Conservation (phyloP, 1,140 invertebrate genomes). For the Temnothorax longispinosus region DNA sequence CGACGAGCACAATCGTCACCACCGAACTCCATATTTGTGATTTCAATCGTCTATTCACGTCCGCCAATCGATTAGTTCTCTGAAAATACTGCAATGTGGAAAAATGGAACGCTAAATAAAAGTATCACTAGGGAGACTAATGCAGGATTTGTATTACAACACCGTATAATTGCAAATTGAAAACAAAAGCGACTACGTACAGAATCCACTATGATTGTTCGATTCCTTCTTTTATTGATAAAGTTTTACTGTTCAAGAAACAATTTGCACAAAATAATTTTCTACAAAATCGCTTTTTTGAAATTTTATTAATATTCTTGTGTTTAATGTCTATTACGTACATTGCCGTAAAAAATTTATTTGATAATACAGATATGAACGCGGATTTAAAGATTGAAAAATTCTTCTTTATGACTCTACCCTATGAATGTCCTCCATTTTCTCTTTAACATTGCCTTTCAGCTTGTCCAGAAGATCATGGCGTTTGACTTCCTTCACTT, state of each 20-base stretch:
- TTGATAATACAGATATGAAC: background rate
- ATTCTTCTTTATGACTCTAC: slow-evolving; percentile 79
- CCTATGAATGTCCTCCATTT: slow-evolving; percentile 87
- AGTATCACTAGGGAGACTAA: background rate
- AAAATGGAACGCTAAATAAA: slow-evolving; percentile 36
- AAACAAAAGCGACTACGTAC: background rate
- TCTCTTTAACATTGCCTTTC: slow-evolving; percentile 86
- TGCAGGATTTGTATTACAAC: background rate
- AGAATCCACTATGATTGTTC: too few species aligned
- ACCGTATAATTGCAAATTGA: background rate
- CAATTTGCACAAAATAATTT: background rate
- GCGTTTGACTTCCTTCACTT: slow-evolving; percentile 55
- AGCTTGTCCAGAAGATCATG: slow-evolving; percentile 87
- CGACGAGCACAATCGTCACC: slow-evolving; percentile 97
- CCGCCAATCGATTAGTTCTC: slow-evolving; percentile 90
- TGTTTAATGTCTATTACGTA: background rate
- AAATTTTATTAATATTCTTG: background rate
- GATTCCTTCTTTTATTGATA: background rate
- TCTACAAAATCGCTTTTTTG: background rate
- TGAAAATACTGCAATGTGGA: slow-evolving; percentile 90
- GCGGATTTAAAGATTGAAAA: background rate
- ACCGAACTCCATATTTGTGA: slow-evolving; percentile 98
- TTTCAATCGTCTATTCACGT: slow-evolving; percentile 93
- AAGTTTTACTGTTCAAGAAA: background rate
- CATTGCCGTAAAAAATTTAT: background rate